A percentile compares a stretch with the other conserved stretches of the same genome.
These are phyloP conservation scores for Lysandra bellargus DNA, from an alignment of 2,888 invertebrate species.

Conservation along the genomic window DNA sequence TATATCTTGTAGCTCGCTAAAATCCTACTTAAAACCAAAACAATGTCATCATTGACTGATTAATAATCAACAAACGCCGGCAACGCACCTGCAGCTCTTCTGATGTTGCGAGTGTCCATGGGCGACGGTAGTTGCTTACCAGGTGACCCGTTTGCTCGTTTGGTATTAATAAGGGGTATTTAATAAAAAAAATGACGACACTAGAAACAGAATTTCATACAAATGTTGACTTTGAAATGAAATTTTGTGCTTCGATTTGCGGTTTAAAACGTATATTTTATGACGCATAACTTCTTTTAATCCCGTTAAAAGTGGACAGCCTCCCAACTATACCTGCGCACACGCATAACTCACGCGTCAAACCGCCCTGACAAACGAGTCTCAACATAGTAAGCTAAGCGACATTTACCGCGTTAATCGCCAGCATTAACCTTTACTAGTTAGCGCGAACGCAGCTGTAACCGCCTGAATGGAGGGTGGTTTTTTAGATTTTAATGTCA, in stretches of 20 bases:
- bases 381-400: neutral
- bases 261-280: neutral
- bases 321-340: neutral
- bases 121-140: no score
- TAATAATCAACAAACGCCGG: no score
- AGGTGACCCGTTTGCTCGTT: no score
- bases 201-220: no score
- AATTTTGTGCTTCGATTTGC: no score
- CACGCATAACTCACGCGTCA: neutral
- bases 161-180: no score
- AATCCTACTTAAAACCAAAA: neutral
- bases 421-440: constrained; percentile 10
- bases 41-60: neutral
- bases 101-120: no score
- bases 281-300: neutral
- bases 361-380: neutral
- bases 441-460: neutral
- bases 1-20: neutral
- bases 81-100: no score
- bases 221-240: no score
- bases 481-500: constrained; percentile 25
- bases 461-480: neutral
- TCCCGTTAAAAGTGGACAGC: neutral
- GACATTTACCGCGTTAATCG: constrained; percentile 6
- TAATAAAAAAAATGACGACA: no score